These are phyloP conservation scores for Oenanthe melanoleuca DNA, from an alignment of 2,113 vertebrate species.

Conservation along the genomic window DNA sequence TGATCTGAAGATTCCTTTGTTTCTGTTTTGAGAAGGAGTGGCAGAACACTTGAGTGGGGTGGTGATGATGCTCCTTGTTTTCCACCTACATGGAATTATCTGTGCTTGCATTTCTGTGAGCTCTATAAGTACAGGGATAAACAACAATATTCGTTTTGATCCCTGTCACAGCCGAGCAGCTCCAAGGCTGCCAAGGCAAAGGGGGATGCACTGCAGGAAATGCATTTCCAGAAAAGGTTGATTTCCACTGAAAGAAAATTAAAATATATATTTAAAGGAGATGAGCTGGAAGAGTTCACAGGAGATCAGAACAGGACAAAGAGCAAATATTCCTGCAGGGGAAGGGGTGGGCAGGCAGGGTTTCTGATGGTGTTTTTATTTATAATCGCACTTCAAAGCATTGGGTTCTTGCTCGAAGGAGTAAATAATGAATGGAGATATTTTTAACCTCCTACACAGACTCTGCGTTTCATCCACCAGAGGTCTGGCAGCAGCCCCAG, in stretches of 20 bases:
- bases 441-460: constrained; percentile 40
- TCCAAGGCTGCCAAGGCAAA: background rate
- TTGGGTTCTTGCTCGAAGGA: background rate
- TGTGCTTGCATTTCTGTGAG: background rate
- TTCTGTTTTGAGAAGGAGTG: constrained; percentile 49
- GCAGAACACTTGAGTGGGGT: background rate
- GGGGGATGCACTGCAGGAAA: background rate
- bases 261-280: background rate
- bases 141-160: background rate
- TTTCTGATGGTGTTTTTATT: constrained; percentile 11
- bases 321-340: constrained; percentile 1
- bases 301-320: constrained; percentile 7
- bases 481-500: background rate
- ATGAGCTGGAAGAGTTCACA: background rate
- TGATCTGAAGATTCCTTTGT: constrained; percentile 21
- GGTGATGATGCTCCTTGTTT: background rate
- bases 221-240: background rate
- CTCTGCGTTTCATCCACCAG: background rate
- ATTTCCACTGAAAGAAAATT: background rate
- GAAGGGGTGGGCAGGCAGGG: background rate
- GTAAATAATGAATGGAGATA: constrained; percentile 52
- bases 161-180: background rate
- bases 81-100: background rate
- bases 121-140: background rate
- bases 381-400: constrained; percentile 40